Conservation (phyloP, 2,113 vertebrate genomes). For the Catharus bicknelli region DNA sequence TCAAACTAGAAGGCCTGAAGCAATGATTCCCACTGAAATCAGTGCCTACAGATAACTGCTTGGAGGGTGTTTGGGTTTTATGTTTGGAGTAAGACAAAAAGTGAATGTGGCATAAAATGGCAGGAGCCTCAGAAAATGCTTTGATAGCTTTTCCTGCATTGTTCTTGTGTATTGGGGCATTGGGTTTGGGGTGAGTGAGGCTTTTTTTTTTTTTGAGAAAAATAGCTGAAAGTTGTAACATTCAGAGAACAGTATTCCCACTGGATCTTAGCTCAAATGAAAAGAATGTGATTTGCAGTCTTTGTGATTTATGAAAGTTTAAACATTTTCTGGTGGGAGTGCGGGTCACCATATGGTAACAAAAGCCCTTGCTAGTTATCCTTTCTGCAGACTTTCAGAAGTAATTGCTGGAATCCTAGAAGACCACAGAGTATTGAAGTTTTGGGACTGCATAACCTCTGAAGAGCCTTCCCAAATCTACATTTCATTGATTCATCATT, state of each 20-base stretch:
- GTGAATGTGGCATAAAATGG: not conserved
- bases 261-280: not conserved
- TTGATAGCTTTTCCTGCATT: not conserved
- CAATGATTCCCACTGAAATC: not conserved
- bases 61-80: not conserved
- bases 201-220: not conserved
- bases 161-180: not conserved
- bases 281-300: not conserved
- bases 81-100: not conserved
- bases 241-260: not conserved
- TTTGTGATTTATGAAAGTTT: slow-evolving; percentile 33
- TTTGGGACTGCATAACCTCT: not conserved
- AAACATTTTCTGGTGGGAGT: slow-evolving; percentile 11
- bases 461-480: not conserved
- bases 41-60: not conserved
- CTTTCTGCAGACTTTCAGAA: not conserved
- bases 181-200: not conserved
- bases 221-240: not conserved
- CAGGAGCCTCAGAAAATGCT: not conserved
- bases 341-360: not conserved
- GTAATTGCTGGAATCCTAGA: not conserved
- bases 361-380: not conserved
- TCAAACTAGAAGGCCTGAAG: not conserved
- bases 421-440: not conserved
- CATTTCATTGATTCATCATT: not conserved